These are phyloP conservation scores for Picathartes gymnocephalus DNA, from an alignment of 2,113 vertebrate species.

Conservation along the genomic window DNA sequence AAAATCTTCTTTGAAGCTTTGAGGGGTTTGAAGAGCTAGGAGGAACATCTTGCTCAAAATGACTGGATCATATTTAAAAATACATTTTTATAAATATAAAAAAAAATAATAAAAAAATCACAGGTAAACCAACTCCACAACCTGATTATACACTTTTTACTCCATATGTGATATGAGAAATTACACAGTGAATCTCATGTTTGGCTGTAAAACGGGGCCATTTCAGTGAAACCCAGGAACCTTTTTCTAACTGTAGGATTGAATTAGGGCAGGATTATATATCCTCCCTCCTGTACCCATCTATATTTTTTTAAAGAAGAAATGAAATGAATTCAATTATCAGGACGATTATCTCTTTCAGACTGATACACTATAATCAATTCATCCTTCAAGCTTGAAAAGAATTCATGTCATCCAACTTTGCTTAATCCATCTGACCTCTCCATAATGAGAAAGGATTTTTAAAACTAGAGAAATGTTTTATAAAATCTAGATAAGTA, in stretches of 20 bases:
- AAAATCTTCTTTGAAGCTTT: not conserved
- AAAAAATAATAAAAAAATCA: not conserved
- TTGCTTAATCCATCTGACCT: not conserved
- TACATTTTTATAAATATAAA: not conserved
- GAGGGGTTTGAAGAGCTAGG: not conserved
- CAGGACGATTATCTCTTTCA: not conserved
- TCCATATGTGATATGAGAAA: not conserved
- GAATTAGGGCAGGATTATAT: not conserved
- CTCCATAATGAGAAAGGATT: not conserved
- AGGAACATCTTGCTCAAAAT: not conserved
- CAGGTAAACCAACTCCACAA: not conserved
- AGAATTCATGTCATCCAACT: not conserved
- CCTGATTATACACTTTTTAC: not conserved
- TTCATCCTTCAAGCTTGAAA: not conserved
- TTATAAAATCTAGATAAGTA: conserved; percentile 30
- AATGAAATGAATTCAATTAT: not conserved
- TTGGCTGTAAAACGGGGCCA: not conserved
- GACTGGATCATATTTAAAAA: not conserved
- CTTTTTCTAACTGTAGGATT: not conserved
- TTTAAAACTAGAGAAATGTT: not conserved
- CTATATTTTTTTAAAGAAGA: not conserved
- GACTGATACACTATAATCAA: not conserved
- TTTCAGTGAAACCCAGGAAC: not conserved
- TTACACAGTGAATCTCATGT: not conserved
- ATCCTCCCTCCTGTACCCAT: not conserved